Evolutionary conservation across 2,888 invertebrate genomes (phyloP).

Genomic region (Cryptus viduatorius): DNA sequence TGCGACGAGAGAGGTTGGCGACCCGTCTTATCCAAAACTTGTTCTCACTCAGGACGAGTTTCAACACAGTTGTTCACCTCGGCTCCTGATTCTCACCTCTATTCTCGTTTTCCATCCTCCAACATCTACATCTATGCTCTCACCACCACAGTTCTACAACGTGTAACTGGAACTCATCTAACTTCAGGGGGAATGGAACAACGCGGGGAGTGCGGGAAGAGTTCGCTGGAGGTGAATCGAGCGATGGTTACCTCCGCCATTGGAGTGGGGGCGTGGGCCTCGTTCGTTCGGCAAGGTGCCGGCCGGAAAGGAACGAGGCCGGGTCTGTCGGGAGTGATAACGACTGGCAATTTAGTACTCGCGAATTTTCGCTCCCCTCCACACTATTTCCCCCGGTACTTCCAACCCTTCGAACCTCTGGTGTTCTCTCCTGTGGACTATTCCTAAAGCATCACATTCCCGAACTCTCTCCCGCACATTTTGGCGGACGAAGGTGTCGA

Average conservation of each 20-base stretch:
- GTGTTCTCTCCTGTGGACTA: conserved; percentile 22
- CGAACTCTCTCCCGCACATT: conserved; percentile 9
- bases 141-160: conserved; percentile 57
- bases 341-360: conserved; percentile 69
- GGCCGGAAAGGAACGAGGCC: conserved; percentile 45
- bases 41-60: conserved; percentile 34
- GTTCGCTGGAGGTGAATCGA: conserved; percentile 31
- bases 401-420: conserved; percentile 49
- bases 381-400: not conserved
- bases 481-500: conserved; percentile 50
- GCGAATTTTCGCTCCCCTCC: conserved; percentile 48
- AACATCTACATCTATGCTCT: not conserved
- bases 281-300: conserved; percentile 55
- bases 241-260: conserved; percentile 34
- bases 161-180: conserved; percentile 73
- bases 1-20: conserved; percentile 54
- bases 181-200: conserved; percentile 61
- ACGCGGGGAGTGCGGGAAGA: not conserved
- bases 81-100: conserved; percentile 22
- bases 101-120: conserved; percentile 13
- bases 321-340: conserved; percentile 69
- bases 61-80: conserved; percentile 30
- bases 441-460: conserved; percentile 32
- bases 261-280: not conserved
- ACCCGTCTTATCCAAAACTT: conserved; percentile 34